Percentiles rank a stretch among this genome's conserved stretches.
phyloP scores from a whole-genome alignment of 2,113 vertebrate genomes.

The Otus sunia region DNA sequence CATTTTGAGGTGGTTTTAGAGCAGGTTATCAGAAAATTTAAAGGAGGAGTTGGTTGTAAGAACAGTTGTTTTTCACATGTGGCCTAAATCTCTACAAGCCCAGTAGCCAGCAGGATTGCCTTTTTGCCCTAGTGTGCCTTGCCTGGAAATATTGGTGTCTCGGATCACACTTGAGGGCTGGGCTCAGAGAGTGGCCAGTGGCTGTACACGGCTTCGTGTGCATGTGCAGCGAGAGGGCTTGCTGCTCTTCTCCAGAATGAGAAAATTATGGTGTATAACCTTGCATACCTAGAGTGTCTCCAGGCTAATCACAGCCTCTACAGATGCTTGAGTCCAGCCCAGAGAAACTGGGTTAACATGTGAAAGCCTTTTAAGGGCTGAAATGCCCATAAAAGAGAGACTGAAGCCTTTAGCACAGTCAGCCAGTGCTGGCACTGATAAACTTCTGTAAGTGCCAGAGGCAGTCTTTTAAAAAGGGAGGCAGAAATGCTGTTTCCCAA shows the following conservation, averaged over 20 bases:
- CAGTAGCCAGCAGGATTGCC: neutral
- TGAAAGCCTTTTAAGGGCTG: neutral
- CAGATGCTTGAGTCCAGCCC: neutral
- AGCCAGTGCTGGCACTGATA: neutral
- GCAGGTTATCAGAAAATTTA: neutral
- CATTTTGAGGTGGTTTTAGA: neutral
- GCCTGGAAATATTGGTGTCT: neutral
- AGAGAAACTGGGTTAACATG: neutral
- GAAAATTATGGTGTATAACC: neutral
- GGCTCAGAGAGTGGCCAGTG: neutral
- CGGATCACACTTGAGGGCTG: neutral
- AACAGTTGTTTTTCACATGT: neutral
- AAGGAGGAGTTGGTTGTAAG: neutral
- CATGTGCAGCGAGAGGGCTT: neutral
- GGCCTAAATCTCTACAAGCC: neutral
- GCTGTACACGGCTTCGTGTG: accelerated
- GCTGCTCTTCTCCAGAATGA: neutral
- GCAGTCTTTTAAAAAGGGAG: neutral
- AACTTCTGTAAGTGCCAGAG: neutral
- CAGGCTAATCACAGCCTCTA: constrained; percentile 9
- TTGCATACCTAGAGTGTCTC: neutral
- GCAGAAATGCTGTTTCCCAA: neutral
- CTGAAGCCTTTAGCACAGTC: neutral
- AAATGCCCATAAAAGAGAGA: neutral
- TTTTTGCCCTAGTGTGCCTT: neutral